Evolutionary conservation across 92 coral and sea anemone genomes (phyloP).

Genomic region (Chrysogorgia sp.): DNA sequence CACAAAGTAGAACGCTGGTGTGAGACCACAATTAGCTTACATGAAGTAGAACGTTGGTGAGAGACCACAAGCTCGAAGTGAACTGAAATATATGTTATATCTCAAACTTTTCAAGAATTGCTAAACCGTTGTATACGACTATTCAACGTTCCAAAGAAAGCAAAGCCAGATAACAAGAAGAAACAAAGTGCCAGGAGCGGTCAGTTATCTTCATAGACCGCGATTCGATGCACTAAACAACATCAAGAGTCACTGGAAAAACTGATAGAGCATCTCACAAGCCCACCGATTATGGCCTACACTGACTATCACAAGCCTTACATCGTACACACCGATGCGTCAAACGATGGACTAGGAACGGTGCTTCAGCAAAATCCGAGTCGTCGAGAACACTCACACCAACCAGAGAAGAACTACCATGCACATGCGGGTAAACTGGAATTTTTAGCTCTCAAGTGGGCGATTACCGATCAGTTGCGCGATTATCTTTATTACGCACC

Average conservation of each 20-base stretch:
- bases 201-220: not conserved
- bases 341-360: slow-evolving; percentile 20
- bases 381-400: slow-evolving; percentile 59
- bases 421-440: slow-evolving; percentile 60
- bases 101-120: slow-evolving; percentile 21
- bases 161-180: not conserved
- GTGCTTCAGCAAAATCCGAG: slow-evolving; percentile 16
- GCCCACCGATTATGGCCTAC: slow-evolving; percentile 20
- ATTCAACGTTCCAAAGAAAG: not conserved
- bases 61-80: too few relatives aligned
- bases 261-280: slow-evolving; percentile 3
- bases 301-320: slow-evolving; percentile 4
- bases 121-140: slow-evolving; percentile 29
- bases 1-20: too few relatives aligned
- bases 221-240: not conserved
- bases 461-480: slow-evolving; percentile 48
- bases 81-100: too few relatives aligned
- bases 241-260: slow-evolving; percentile 7
- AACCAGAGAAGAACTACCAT: slow-evolving; percentile 59
- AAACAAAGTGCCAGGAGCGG: not conserved
- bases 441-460: slow-evolving; percentile 56
- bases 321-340: slow-evolving; percentile 20
- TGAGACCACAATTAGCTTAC: too few relatives aligned
- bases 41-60: too few relatives aligned
- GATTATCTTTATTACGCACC: slow-evolving; percentile 59